Base-by-base conservation (phyloP, 2,113 vertebrate genomes). In the Varanus salvator region DNA sequence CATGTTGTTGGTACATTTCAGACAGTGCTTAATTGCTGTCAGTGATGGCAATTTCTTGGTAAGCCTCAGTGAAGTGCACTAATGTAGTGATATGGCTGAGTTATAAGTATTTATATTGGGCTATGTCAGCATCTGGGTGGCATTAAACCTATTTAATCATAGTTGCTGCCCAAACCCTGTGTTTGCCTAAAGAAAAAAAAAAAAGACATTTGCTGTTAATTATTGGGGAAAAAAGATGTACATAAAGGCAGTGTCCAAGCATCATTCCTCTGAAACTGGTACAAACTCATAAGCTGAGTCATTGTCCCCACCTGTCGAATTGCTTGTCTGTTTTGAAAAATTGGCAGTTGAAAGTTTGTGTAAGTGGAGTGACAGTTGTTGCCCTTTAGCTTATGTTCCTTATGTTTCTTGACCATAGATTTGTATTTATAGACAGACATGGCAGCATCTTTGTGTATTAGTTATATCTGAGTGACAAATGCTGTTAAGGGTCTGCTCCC, bases 141-240 rank as follows among this genome's bases (percentile, higher is more conserved):
- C 88, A 85, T 90, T 90, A 85, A 85, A 57, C 75, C 84, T 54
- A 31, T 84, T 85, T 85, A 90, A 90, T 90, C 76, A 90, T 78
- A 54, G 60, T 57, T 78, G 60, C 83, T 54, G 83, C n/a, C 88
- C 66, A 84, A 44, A 3, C 8, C 31, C 0, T 89, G 17, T 85
- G 19, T 89, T 84, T 89, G 75, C 72, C n/a, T 89, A 54, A 19
- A 11, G 8, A 27, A 34, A 38, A 69, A 38, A 54, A 71, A 84
- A 48, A 84, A 71, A 66, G 44, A 54, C 48, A 89, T 80, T 85
- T 85, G 48, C 88, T 89, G n/a, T 84, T 78, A 80, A 78, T 90
- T 69, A 85, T 69, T 85, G 75, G 60, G 38, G 3, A 44, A 14
- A 68, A 89, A 85, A 52, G 84, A 82, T 31, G 17, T 69, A 57